Conservation (phyloP, 2,797 vertebrate species). For the Platalea minor region DNA sequence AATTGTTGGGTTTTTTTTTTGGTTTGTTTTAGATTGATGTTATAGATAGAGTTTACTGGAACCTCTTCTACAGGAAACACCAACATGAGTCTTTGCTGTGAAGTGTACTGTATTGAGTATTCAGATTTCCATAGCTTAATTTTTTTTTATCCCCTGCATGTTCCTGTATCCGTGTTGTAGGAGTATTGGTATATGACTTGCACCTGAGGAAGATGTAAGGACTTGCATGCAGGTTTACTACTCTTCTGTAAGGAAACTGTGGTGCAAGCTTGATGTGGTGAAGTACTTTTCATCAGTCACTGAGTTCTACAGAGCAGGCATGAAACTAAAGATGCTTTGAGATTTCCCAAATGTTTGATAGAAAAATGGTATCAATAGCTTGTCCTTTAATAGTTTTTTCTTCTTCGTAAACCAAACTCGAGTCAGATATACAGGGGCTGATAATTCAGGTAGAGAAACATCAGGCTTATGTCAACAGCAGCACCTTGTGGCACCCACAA, state of each 20-base stretch:
- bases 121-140: neutral
- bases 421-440: neutral
- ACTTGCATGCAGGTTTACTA: neutral
- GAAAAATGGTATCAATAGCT: neutral
- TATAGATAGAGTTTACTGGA: neutral
- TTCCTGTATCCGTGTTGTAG: neutral
- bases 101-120: neutral
- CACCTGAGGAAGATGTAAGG: neutral
- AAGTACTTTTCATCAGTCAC: neutral
- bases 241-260: neutral
- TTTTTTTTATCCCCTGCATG: neutral
- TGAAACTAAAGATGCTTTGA: neutral
- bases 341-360: neutral
- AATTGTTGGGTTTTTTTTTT: neutral
- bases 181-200: neutral
- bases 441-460: neutral
- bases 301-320: neutral
- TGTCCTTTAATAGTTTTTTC: neutral
- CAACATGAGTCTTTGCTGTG: neutral
- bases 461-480: neutral
- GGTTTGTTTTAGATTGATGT: neutral
- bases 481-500: neutral
- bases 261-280: neutral
- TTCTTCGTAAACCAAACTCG: neutral
- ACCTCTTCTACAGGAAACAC: neutral